Base-by-base conservation (phyloP, 2,797 vertebrate genomes). In the Falco naumanni region DNA sequence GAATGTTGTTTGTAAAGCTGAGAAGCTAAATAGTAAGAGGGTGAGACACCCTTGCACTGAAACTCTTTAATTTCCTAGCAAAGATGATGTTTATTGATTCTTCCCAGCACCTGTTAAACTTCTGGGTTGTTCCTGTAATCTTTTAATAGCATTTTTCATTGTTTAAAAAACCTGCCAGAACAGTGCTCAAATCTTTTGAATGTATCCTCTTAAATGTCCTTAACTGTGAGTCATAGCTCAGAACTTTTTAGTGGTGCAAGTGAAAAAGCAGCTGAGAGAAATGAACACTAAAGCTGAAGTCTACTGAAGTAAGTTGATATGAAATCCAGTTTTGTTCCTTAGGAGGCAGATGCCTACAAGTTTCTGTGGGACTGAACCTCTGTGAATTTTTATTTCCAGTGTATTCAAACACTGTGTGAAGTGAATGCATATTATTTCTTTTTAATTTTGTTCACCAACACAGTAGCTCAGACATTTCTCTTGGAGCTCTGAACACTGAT, bases 1-100 rank as follows among this genome's bases (percentile, higher is more conserved):
- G 94, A 96, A 96, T 96, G 87, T 94, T 95, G 71, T 93, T 93
- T 94, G 57, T 89, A 16, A 82, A 85, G 84, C 68, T 85, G 28
- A 16, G 45, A 84, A 78, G 43, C 61, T 93, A 56, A 93, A 91
- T 39, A 69, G 33, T 70, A 56, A 66, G 24, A 41, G 81, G 9
- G 14, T 87, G 81, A 95, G 68, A 84, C 37, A 84, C 29, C 18
- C 31, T 84, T 92, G 25, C 29, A 47, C 31, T 59, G 20, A 68
- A 94, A 90, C n/a, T 74, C 84, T 53, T 53, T 60, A 6, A 83
- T 96, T 95, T 95, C 60, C 39, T 87, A 89, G 41, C 57, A 85
- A 68, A 93, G 53, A 53, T 91, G 71, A 26, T 95, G 93, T 94
- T 96, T 96, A 77, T 95, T 94, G 93, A 77, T 78, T 90, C 72